Base-by-base conservation (phyloP, 2,113 vertebrate genomes). In the Thunnus maccoyii region DNA sequence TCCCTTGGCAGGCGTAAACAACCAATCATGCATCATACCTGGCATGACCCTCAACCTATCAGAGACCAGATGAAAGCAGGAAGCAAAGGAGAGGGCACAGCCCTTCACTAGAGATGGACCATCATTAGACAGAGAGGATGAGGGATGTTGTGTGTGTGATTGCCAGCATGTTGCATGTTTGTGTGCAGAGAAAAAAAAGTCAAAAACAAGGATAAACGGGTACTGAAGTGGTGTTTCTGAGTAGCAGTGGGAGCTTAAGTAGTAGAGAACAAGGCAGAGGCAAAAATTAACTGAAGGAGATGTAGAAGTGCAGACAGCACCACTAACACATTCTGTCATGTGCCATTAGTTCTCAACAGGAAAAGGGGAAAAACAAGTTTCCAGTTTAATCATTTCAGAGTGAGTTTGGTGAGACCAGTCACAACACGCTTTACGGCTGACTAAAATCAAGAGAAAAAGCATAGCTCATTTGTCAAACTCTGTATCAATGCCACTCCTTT, bases 51-150 rank as follows among this genome's bases (percentile, higher is more conserved):
- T 62, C 44, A 73, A 86, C 85, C 83, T 87, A 75, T 85, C 86
- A 46, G 69, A 71, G 52, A 69, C 72, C 72, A 84, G 74, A 91
- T 92, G 82, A 92, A 89, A 93, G 86, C 58, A 63, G 74, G 78
- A 77, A 83, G 78, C 7, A 17, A 66, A 82, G 16, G 22, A 64
- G 67, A 81, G 27, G 69, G 58, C 3, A 6, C 68, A 68, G 47
- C 54, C 55, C 30, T 73, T 32, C 48, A 48, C 41, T 47, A 54
- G 41, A 75, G 50, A 82, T 83, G 63, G 66, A 54, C 50, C 71
- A 55, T 86, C 71, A 89, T 85, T 85, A 86, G 72, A 68, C 0
- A 1, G 47, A 71, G 44, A 48, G 22, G 78, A 80, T 65, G 64
- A 80, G 58, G 51, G 18, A 18, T 74, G 62, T 20, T 77, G 64